A percentile compares a stretch with the other conserved stretches of the same genome.
Evolutionary conservation across 2,888 invertebrate species (phyloP).

Genomic region (Amblyjoppa fuscipennis): DNA sequence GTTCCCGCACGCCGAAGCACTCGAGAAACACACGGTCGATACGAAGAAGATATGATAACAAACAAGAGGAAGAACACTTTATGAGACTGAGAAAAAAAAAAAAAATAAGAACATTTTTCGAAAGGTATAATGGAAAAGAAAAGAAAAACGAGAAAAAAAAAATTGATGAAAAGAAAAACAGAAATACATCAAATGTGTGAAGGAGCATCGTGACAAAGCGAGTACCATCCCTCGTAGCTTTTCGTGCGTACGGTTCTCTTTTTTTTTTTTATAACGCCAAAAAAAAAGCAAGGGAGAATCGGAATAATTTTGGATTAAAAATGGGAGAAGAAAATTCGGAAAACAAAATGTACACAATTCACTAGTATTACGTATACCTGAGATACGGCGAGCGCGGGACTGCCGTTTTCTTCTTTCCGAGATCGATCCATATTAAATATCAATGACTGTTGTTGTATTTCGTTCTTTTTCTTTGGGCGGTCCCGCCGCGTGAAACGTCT

Average conservation of each 20-base stretch:
- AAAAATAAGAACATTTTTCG: slow-evolving; percentile 51
- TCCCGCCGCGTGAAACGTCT: slow-evolving; percentile 70
- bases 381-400: slow-evolving; percentile 73
- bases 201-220: slow-evolving; percentile 79
- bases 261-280: slow-evolving; percentile 55
- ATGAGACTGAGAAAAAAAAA: slow-evolving; percentile 83
- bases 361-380: slow-evolving; percentile 82
- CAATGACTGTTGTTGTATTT: slow-evolving; percentile 48
- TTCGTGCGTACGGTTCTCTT: slow-evolving; percentile 79
- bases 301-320: slow-evolving; percentile 22
- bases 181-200: slow-evolving; percentile 11
- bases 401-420: slow-evolving; percentile 59
- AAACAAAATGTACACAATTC: slow-evolving; percentile 71
- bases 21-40: slow-evolving; percentile 6
- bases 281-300: slow-evolving; percentile 34
- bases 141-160: slow-evolving; percentile 12
- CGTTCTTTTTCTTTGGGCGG: slow-evolving; percentile 70
- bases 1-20: slow-evolving; percentile 26
- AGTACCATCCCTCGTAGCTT: slow-evolving; percentile 81
- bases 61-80: slow-evolving; percentile 75
- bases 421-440: slow-evolving; percentile 28
- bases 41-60: slow-evolving; percentile 44
- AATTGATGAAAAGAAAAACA: slow-evolving; percentile 48
- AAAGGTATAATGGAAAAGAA: slow-evolving; percentile 51
- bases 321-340: slow-evolving; percentile 4